These are phyloP conservation scores for Abscondita cerata DNA, from an alignment of 2,888 invertebrate genomes.

Conservation along the genomic window DNA sequence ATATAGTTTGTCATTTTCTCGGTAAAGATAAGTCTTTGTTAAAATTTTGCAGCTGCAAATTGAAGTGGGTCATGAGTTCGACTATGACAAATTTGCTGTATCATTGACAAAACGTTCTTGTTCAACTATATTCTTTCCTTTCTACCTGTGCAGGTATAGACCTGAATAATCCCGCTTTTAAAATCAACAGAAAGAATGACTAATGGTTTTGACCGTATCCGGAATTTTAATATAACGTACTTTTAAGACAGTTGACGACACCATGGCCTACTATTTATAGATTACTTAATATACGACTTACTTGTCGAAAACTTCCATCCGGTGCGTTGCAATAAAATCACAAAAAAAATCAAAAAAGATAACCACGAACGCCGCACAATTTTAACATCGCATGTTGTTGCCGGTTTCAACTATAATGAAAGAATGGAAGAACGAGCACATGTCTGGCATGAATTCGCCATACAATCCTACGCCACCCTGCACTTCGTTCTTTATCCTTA, in stretches of 20 bases:
- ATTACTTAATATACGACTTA: slow-evolving; percentile 6
- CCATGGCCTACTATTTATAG: slow-evolving; percentile 2
- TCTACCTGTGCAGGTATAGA: slow-evolving; percentile 45
- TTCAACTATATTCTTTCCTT: slow-evolving; percentile 20
- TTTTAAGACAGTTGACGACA: slow-evolving; percentile 15
- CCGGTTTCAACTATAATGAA: slow-evolving; percentile 31
- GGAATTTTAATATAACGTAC: slow-evolving; percentile 26
- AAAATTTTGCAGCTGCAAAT: slow-evolving; percentile 43
- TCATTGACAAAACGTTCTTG: slow-evolving; percentile 24
- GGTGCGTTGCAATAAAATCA: not conserved
- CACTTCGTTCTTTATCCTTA: slow-evolving; percentile 22
- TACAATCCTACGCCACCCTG: slow-evolving; percentile 7
- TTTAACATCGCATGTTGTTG: slow-evolving; percentile 16
- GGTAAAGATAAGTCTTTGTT: slow-evolving; percentile 19
- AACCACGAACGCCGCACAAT: slow-evolving; percentile 18
- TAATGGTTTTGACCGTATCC: slow-evolving; percentile 40
- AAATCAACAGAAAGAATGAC: slow-evolving; percentile 39
- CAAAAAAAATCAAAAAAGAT: slow-evolving; percentile 3
- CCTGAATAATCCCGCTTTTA: slow-evolving; percentile 28
- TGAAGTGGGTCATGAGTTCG: slow-evolving; percentile 34
- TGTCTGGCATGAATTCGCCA: slow-evolving; percentile 37
- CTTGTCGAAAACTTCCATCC: not conserved
- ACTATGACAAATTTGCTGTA: slow-evolving; percentile 26
- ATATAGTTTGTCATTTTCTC: too few relatives aligned
- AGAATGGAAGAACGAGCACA: slow-evolving; percentile 35